Percentiles rank a stretch among this genome's conserved stretches.
These are phyloP conservation scores for Cheilosia vulpina DNA, from an alignment of 2,888 invertebrate genomes.

Conservation along the genomic window DNA sequence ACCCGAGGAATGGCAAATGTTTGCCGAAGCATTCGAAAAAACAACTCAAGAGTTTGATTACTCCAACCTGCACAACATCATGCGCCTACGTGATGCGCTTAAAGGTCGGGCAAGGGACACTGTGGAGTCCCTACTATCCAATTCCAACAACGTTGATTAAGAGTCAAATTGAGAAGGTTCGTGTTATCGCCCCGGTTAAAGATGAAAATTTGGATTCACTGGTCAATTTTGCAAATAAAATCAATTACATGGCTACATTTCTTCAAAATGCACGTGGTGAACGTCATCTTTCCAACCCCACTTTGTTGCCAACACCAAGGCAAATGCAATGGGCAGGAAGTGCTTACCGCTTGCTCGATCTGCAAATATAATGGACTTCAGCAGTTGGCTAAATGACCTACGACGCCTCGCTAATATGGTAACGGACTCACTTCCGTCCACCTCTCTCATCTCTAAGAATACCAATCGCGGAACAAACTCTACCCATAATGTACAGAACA, in stretches of 20 bases:
- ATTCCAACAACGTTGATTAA: slow-evolving; percentile 33
- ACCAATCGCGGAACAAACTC: background rate
- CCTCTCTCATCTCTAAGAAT: background rate
- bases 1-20: slow-evolving; percentile 12
- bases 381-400: slow-evolving; percentile 17
- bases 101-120: background rate
- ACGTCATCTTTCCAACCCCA: slow-evolving; percentile 60
- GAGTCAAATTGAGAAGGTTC: slow-evolving; percentile 57
- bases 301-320: slow-evolving; percentile 35
- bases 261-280: slow-evolving; percentile 21
- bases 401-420: slow-evolving; percentile 27
- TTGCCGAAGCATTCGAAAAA: slow-evolving; percentile 11
- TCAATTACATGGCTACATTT: slow-evolving; percentile 54
- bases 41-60: slow-evolving; percentile 21
- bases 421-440: slow-evolving; percentile 2
- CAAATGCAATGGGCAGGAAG: slow-evolving; percentile 54
- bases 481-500: background rate
- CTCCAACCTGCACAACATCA: slow-evolving; percentile 21
- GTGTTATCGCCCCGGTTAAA: slow-evolving; percentile 42
- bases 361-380: slow-evolving; percentile 28
- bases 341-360: slow-evolving; percentile 4
- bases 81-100: slow-evolving; percentile 2
- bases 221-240: slow-evolving; percentile 40
- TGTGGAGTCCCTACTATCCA: slow-evolving; percentile 30
- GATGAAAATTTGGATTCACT: slow-evolving; percentile 35